These are phyloP conservation scores for Halocynthia aurantium DNA, from an alignment of 23 tunicate species.

Conservation along the genomic window DNA sequence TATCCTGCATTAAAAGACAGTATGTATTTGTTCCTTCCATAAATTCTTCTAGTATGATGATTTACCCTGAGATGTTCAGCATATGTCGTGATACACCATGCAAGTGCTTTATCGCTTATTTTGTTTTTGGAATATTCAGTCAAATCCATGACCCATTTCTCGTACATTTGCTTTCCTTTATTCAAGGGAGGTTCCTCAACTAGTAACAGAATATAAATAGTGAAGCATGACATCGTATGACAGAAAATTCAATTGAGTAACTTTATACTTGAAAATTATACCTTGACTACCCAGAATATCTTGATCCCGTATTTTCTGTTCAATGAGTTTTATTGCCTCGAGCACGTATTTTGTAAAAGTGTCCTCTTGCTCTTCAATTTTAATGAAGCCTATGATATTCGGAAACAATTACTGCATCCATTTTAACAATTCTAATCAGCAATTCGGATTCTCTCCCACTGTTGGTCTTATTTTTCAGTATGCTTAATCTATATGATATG, in stretches of 20 bases:
- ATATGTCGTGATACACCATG: not conserved
- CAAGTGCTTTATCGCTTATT: not conserved
- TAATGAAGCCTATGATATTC: not conserved
- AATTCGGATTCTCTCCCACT: too few relatives aligned
- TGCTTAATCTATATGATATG: too few relatives aligned
- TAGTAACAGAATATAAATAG: not conserved
- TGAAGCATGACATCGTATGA: not conserved
- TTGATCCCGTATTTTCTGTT: not conserved
- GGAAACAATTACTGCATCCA: not conserved
- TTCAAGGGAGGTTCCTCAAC: not conserved
- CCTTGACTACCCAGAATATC: not conserved
- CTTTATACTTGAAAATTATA: not conserved
- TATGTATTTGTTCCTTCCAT: too few relatives aligned
- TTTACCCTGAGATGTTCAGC: conserved; percentile 13
- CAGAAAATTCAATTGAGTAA: not conserved
- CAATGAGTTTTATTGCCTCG: conserved; percentile 2
- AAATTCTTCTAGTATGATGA: not conserved
- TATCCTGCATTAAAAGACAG: too few relatives aligned
- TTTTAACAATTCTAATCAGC: too few relatives aligned
- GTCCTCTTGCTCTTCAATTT: not conserved
- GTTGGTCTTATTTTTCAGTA: not conserved
- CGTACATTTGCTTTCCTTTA: conserved; percentile 8
- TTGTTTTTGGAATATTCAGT: not conserved
- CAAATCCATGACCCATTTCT: conserved; percentile 7
- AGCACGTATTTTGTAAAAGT: conserved; percentile 1